Base-by-base conservation (phyloP, 2,797 vertebrate species). In the Acrossocheilus wenchowensis region DNA sequence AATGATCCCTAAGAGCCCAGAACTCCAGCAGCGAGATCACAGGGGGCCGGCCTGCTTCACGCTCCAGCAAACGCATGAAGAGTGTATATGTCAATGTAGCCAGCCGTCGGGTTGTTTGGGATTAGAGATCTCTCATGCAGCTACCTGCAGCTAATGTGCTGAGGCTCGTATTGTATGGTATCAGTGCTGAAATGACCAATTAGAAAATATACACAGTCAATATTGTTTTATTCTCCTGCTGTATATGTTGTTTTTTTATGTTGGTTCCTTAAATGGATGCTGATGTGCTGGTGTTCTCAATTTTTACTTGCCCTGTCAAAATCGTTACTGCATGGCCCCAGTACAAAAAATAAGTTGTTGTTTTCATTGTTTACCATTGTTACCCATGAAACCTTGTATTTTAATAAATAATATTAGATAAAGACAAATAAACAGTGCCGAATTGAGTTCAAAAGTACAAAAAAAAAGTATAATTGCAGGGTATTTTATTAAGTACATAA, bases 51-150 rank as follows among this genome's bases (percentile, higher is more conserved):
- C 77, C 66, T 54, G 60, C 68, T 84, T 88, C 85, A 87, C 19
- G 81, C 83, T 84, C 75, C 68, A 34, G 4, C 17, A 80, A 75
- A 79, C 60, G 71, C 69, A 88, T 75, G 64, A 86, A 84, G 43
- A 72, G 84, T 88, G 84, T 75, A 85, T 84, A 39, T 80, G 82
- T 88, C 75, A 85, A 54, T 89, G 54, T 64, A 66, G 82, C 45
- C 41, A n/a, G 34, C 4, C 19, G 2, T 39, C 19, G 11, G 30
- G 19, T n/a, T n/a, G 30, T 69, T 81, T 60, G 14, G 57, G 50
- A 71, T 78, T 45, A 54, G 45, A 83, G 52, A 80, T 75, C 45
- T 81, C 43, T 30, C 6, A 21, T 57, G 80, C 57, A 62, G 72
- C 60, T 86, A 45, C 77, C 43, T 71, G 50, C 74, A 23, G 39